Base-by-base conservation (phyloP, 2,888 invertebrate genomes). In the Himalopsyche tibetana region DNA sequence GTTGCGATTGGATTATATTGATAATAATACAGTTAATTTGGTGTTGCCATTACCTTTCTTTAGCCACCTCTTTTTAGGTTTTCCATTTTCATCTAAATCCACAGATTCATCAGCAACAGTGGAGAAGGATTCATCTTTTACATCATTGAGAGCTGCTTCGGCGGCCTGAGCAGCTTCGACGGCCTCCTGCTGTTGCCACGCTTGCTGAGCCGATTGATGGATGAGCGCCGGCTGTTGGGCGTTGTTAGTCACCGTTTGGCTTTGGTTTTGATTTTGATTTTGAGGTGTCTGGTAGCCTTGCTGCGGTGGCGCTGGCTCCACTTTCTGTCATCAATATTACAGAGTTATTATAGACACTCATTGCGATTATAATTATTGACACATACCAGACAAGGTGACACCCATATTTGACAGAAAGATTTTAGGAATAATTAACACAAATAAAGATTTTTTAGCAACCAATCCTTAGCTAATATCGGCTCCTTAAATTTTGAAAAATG, bases 171-270 rank as follows among this genome's bases (percentile, higher is more conserved):
- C 74, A 38, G 84, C 56, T 12, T 38, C 55, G 19, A 85, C 84
- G 42, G 86, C 51, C 84, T 84, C 86, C 79, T 88, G 87, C 55
- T 87, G 87, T 12, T 89, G 90, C 79, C 55, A 86, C 51, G 74
- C 89, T n/a, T 84, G 88, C 87, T 89, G 89, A 28, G 87, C 89
- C 83, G 40, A 88, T 28, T 86, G 87, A 45, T 86, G 88, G 69
- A 82, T 88, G 86, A 87, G 89, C 28, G 88, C 88, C 80, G 86
- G 89, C 40, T 51, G 83, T 40, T 79, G 86, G 55, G 82, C 86
- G 79, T 28, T 40, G 42, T 82, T 51, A 19, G 36, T 55, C 82
- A 2, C 3, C 12, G 51, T 17, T 36, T 82, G 82, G 69, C n/a
- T 84, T 40, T 45, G 28, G n/a, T n/a, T 85, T 55, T 84, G 84